Conservation (phyloP, 2,888 invertebrate species). For the Leucoptera coffeella region DNA sequence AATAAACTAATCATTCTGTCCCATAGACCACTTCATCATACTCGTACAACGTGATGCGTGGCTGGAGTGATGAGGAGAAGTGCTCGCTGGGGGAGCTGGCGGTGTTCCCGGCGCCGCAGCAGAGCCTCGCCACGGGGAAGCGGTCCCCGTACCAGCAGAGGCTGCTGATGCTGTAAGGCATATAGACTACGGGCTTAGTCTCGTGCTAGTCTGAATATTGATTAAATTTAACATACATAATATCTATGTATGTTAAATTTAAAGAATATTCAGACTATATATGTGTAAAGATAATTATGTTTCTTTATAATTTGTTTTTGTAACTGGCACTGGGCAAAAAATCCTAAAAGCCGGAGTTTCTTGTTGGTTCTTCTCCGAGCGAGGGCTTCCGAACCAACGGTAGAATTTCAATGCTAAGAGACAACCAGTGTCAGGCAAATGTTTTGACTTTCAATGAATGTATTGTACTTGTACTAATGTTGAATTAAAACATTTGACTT, state of each 20-base stretch:
- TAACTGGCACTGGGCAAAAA: too few relatives aligned
- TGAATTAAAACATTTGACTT: too few relatives aligned
- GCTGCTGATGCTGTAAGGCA: neutral
- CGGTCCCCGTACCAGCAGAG: slow-evolving; percentile 1
- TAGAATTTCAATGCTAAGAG: too few relatives aligned
- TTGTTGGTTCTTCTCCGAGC: too few relatives aligned
- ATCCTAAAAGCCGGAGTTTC: too few relatives aligned
- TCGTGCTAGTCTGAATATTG: neutral
- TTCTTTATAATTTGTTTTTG: too few relatives aligned
- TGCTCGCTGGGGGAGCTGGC: slow-evolving; percentile 1
- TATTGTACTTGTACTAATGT: too few relatives aligned
- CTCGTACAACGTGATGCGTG: neutral
- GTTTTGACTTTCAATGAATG: too few relatives aligned
- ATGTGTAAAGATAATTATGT: neutral
- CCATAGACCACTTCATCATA: slow-evolving; percentile 1
- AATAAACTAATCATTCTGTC: too few relatives aligned
- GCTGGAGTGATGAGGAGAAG: slow-evolving; percentile 1
- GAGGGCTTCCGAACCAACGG: too few relatives aligned
- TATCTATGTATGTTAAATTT: neutral
- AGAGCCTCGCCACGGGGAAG: neutral
- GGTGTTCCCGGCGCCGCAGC: neutral
- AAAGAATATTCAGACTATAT: neutral
- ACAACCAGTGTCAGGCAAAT: too few relatives aligned
- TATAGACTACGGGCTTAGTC: too few relatives aligned
- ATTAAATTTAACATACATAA: neutral